Base-by-base conservation (phyloP, 2,888 invertebrate species). In the Pristionchus arcanus region DNA sequence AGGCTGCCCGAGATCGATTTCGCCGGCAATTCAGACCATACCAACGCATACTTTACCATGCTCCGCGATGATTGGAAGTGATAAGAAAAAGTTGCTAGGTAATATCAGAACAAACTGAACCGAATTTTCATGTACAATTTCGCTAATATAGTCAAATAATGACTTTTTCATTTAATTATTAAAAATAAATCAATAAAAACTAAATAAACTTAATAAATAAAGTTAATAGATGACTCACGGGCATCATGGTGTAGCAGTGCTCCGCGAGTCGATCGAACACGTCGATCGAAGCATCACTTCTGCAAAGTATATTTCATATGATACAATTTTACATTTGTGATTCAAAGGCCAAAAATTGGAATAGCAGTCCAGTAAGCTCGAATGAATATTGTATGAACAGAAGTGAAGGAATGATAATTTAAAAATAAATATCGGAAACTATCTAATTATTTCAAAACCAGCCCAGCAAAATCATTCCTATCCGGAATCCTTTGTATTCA, bases 191-290 rank as follows among this genome's bases (percentile, higher is more conserved):
- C n/a, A n/a, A n/a, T n/a, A n/a, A n/a, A n/a, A n/a, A n/a, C n/a
- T 5, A 42, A 42, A 42, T 42, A 42, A 5, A 42, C 42, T n/a
- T n/a, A n/a, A 42, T 42, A 42, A 42, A 42, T 42, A 42, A n/a
- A n/a, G n/a, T n/a, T n/a, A n/a, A n/a, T n/a, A n/a, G n/a, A 42
- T 42, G 42, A 87, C 90, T 89, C 31, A 91, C 91, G 34, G 92
- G 63, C 49, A 91, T 91, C 90, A 93, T 93, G 66, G 92, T 92
- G 86, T 93, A 93, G 71, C 91, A 92, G 89, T 92, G 92, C 28
- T 91, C 92, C 16, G 92, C 92, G 86, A 91, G 89, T 68, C 90
- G 91, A 86, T 93, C 93, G 81, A 93, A 93, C 68, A 93, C 92
- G 88, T 93, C 93, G 28, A 93, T 91, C 34, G 92, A 91, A 0